Percentiles rank a stretch among this genome's conserved stretches.
Evolutionary conservation across 2,113 vertebrate genomes (phyloP).

Genomic region (Solea senegalensis): DNA sequence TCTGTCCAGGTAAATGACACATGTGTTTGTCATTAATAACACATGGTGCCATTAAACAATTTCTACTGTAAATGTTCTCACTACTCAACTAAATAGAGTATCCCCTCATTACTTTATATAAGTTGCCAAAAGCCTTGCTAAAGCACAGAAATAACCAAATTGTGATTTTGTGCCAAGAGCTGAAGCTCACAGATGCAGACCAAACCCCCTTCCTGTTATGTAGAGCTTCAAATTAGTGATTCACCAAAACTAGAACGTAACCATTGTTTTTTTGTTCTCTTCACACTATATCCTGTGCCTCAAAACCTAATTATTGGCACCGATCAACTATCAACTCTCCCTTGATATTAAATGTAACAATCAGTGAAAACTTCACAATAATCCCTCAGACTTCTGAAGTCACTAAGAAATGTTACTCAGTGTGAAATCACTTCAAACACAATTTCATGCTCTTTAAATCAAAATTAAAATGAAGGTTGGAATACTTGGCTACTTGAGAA

Average conservation of each 20-base stretch:
- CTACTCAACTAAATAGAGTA: no score
- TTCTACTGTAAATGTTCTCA: no score
- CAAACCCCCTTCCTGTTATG: conserved; percentile 29
- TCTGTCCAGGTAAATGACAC: no score
- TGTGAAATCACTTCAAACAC: conserved; percentile 34
- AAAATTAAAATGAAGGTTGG: conserved; percentile 20
- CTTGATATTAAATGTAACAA: no score
- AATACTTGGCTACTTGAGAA: conserved; percentile 20
- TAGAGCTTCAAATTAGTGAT: conserved; percentile 36
- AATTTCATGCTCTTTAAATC: conserved; percentile 32
- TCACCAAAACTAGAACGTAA: conserved; percentile 29
- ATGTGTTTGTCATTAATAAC: no score
- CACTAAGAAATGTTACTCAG: conserved; percentile 21
- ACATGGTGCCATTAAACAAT: no score
- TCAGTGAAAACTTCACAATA: no score
- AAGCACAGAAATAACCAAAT: not conserved
- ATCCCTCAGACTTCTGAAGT: no score
- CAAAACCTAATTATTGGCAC: no score
- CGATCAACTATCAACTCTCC: no score
- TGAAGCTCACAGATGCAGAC: conserved; percentile 11
- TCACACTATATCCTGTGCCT: conserved; percentile 23
- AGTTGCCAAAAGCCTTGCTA: not conserved
- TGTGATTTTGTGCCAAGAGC: conserved; percentile 15
- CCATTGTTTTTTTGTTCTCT: conserved; percentile 33
- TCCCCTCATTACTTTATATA: no score